A percentile compares a stretch with the other conserved stretches of the same genome.
These are phyloP conservation scores for Octomys mimax DNA, from an alignment of 2,797 vertebrate genomes.

Conservation along the genomic window DNA sequence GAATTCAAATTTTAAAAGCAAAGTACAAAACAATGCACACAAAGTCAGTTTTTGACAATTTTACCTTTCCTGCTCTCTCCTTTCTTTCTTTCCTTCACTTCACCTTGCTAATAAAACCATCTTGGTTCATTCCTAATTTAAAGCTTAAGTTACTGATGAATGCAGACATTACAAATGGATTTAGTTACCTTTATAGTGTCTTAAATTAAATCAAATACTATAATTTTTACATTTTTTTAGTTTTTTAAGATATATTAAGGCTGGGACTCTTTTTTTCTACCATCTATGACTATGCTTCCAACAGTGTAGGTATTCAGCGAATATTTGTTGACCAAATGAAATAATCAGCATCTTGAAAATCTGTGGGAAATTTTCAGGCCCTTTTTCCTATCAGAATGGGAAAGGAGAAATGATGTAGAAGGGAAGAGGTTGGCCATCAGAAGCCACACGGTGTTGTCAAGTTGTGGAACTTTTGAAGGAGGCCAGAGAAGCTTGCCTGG, in stretches of 20 bases:
- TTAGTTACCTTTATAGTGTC: background rate
- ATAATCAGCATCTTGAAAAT: background rate
- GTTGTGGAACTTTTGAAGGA: background rate
- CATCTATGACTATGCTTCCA: background rate
- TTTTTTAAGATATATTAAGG: background rate
- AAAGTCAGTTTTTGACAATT: background rate
- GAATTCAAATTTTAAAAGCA: conserved; percentile 42
- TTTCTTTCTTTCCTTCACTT: background rate
- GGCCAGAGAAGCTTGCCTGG: background rate
- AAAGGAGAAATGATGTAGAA: conserved; percentile 28
- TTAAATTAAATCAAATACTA: conserved; percentile 29
- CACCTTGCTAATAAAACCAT: background rate
- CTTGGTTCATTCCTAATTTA: background rate
- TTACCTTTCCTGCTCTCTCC: background rate
- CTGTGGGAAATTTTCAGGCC: background rate
- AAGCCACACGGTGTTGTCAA: background rate
- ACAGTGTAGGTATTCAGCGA: conserved; percentile 3
- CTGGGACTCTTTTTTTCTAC: background rate
- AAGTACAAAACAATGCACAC: background rate
- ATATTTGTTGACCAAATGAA: conserved; percentile 30
- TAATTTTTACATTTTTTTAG: background rate
- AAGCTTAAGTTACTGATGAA: conserved; percentile 8
- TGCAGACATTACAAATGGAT: background rate
- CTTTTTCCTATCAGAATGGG: conserved; percentile 10
- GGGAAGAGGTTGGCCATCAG: background rate